A percentile compares a stretch with the other conserved stretches of the same genome.
Evolutionary conservation across 2,113 vertebrate species (phyloP).

Genomic region (Rousettus leschenaultii): DNA sequence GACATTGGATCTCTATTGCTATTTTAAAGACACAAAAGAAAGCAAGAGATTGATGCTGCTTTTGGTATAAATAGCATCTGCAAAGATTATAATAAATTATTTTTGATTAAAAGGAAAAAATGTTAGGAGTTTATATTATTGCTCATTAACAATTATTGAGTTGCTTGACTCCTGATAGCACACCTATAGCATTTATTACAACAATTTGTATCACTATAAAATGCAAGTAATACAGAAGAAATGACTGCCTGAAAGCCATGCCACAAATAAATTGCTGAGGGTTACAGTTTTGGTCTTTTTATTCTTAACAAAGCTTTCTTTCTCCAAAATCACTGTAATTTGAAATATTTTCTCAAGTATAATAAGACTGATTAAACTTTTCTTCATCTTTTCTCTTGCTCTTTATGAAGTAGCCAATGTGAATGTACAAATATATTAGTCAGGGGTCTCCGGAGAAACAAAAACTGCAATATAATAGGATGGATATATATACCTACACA

Average conservation of each 20-base stretch:
- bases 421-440: not conserved
- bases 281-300: not conserved
- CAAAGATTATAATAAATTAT: not conserved
- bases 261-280: not conserved
- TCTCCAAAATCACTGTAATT: not conserved
- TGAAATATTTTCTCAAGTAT: not conserved
- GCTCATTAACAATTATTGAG: not conserved
- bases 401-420: not conserved
- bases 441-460: not conserved
- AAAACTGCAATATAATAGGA: not conserved
- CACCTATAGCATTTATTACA: not conserved
- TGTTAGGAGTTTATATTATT: not conserved
- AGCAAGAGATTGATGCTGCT: not conserved
- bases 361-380: not conserved
- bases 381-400: conserved; percentile 4
- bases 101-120: not conserved
- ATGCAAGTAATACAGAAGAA: not conserved
- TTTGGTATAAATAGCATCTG: not conserved
- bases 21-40: conserved; percentile 21
- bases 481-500: too few relatives aligned
- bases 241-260: not conserved
- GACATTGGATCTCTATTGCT: not conserved
- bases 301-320: not conserved
- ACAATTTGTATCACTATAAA: not conserved
- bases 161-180: conserved; percentile 1